These are phyloP conservation scores for Leptopilina boulardi DNA, from an alignment of 1,140 invertebrate genomes.

Conservation along the genomic window DNA sequence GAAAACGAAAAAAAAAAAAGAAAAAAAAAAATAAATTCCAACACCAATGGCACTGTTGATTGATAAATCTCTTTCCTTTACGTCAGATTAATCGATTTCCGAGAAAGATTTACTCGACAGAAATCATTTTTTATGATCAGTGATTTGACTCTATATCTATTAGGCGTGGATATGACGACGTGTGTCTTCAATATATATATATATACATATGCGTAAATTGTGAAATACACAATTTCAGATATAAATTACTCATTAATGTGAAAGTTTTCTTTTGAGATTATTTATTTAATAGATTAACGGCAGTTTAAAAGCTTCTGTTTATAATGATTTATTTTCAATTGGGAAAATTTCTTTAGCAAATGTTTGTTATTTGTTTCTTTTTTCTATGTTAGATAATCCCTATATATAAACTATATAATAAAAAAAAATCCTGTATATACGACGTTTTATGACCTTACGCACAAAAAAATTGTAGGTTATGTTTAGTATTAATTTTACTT, in stretches of 20 bases:
- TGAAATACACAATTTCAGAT: background rate
- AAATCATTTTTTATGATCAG: background rate
- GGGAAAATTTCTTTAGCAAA: background rate
- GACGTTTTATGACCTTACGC: too few species aligned
- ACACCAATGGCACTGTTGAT: background rate
- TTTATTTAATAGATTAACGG: conserved; percentile 22
- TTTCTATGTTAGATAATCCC: too few species aligned
- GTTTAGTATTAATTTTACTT: too few species aligned
- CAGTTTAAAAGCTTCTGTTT: conserved; percentile 19
- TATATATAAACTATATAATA: too few species aligned
- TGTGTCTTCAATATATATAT: background rate
- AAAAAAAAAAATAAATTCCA: background rate
- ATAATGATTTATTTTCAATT: background rate
- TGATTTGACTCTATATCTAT: background rate
- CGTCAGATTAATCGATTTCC: conserved; percentile 10
- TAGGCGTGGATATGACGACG: background rate
- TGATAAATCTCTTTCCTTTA: background rate
- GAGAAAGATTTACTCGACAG: conserved; percentile 7
- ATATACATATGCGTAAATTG: background rate
- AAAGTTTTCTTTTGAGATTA: conserved; percentile 11
- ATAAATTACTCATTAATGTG: conserved; percentile 21
- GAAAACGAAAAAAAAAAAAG: background rate
- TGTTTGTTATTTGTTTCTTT: background rate
- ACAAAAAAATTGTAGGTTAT: too few species aligned
- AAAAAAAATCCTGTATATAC: too few species aligned